phyloP scores from a whole-genome alignment of 2,113 vertebrate genomes.

The Picathartes gymnocephalus region DNA sequence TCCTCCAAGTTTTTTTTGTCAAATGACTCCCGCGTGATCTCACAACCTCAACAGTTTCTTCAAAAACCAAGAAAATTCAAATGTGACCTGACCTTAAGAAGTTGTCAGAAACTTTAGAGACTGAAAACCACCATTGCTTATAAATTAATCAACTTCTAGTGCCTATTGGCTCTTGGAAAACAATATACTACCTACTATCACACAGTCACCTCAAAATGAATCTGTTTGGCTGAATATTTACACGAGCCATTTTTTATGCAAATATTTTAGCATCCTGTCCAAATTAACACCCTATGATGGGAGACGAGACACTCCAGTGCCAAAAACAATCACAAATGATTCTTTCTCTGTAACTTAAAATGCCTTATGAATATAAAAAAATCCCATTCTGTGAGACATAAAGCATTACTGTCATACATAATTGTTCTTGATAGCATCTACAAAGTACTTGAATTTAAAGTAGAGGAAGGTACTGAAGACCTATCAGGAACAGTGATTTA shows the following conservation, averaged over 20 bases:
- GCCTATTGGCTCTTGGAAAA: neutral
- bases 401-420: slow-evolving; percentile 9
- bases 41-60: neutral
- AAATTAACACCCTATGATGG: neutral
- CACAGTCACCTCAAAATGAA: neutral
- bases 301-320: neutral
- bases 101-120: neutral
- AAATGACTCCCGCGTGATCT: neutral
- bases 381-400: neutral
- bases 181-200: neutral
- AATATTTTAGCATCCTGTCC: neutral
- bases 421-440: slow-evolving; percentile 14
- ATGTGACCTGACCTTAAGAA: neutral
- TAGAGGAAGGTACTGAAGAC: neutral
- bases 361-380: neutral
- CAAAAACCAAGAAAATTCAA: neutral
- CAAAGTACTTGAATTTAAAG: neutral
- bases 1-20: neutral
- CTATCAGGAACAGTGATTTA: neutral
- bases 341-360: slow-evolving; percentile 17
- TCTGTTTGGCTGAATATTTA: neutral
- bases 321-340: neutral
- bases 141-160: neutral
- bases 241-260: neutral
- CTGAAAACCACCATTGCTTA: neutral